These are phyloP conservation scores for Teleogryllus occipitalis DNA, from an alignment of 1,140 invertebrate genomes.

Conservation along the genomic window DNA sequence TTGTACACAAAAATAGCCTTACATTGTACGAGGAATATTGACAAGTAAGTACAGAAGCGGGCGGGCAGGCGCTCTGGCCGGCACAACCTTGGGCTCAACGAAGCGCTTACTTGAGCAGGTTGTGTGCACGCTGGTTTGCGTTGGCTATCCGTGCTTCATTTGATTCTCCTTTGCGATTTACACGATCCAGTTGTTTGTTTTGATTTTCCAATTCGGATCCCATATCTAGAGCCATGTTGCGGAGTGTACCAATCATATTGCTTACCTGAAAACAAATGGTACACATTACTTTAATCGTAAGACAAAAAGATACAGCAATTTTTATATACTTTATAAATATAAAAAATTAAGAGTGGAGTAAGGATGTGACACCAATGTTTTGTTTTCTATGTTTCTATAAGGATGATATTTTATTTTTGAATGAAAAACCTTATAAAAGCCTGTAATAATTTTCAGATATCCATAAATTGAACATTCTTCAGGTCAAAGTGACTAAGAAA, in stretches of 20 bases:
- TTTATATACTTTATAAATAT: too few species aligned
- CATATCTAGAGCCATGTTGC: slow-evolving; percentile 65
- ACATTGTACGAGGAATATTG: background rate
- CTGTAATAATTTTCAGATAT: too few species aligned
- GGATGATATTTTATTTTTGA: too few species aligned
- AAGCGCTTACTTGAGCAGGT: slow-evolving; percentile 24
- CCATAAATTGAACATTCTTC: too few species aligned
- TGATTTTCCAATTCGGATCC: slow-evolving; percentile 53
- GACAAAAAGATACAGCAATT: too few species aligned
- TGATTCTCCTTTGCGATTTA: slow-evolving; percentile 49
- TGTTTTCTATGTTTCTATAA: too few species aligned
- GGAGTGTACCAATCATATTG: slow-evolving; percentile 57
- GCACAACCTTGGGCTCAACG: background rate
- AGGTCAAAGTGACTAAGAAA: too few species aligned
- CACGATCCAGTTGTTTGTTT: slow-evolving; percentile 53
- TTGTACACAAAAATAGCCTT: slow-evolving; percentile 1
- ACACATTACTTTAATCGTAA: too few species aligned
- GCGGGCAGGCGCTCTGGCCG: background rate
- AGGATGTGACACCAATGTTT: too few species aligned
- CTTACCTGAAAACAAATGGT: slow-evolving; percentile 34
- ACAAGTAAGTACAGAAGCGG: background rate
- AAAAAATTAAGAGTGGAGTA: too few species aligned
- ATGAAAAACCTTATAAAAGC: too few species aligned
- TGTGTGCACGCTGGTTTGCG: slow-evolving; percentile 32
- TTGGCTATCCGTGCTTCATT: slow-evolving; percentile 31